Evolutionary conservation across 2,797 vertebrate genomes (phyloP), one percentile per base, ranked within the genome.

Genomic region (Prunella strophiata): DNA sequence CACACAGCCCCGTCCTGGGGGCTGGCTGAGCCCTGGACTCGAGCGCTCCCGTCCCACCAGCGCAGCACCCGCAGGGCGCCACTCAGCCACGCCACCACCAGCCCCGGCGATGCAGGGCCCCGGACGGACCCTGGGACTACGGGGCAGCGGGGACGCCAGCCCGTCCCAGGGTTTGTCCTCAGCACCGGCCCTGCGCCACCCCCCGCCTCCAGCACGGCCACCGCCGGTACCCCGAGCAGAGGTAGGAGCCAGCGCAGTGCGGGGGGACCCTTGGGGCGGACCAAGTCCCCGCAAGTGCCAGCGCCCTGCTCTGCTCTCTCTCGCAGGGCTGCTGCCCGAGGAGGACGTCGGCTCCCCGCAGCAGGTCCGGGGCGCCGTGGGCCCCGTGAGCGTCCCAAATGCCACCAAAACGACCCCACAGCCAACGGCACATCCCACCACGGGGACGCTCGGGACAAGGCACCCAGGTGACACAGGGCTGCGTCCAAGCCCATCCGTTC

Each of bases 321-420:
- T 97, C 54, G 7, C 92, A 98, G 98, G 83, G n/a, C 67, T 93
- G 83, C 88, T 91, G 30, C 91, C 81, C 0, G 95, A 95, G 67
- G 91, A 82, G 20, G 97, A 97, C 2, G 32, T 97, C 4, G 89
- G 97, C 29, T 97, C 97, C 48, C 97, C 97, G 0, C 98, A 98
- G 86, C 93, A 85, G 15, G 97, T 97, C 47, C 97, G 98, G 79
- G 97, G 97, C 1, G 97, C 97, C 0, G 68, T 98, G 92, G 97
- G 95, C 6, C 77, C 90, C 2, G 57, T 71, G 43, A 93, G 57
- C 2, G 29, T 93, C 47, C 91, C 67, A 9, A 97, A 95, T 11
- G 67, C 76, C 61, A 94, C 97, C 4, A 62, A 89, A n/a, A 84
- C 91, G 11, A 52, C 72, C 47, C 83, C 94, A 15, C 65, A 11